Evolutionary conservation across 2,888 invertebrate species (phyloP).

Genomic region (Lithophane ornitopus): DNA sequence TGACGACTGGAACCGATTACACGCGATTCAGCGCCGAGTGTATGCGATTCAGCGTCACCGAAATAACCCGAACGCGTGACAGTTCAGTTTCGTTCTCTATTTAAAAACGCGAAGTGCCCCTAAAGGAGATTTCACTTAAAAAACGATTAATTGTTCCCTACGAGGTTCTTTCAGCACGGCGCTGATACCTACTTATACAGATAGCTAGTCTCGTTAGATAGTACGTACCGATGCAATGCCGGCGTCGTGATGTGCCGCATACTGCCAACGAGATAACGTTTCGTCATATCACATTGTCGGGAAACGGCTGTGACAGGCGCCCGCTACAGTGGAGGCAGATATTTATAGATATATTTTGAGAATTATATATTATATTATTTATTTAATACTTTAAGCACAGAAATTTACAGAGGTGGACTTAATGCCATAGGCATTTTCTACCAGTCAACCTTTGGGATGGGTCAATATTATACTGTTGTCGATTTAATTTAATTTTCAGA

Average conservation of each 20-base stretch:
- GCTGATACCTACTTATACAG: not conserved
- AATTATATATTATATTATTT: too few relatives aligned
- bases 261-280: constrained; percentile 71
- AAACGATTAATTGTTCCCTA: not conserved
- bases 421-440: too few relatives aligned
- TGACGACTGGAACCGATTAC: not conserved
- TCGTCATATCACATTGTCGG: constrained; percentile 72
- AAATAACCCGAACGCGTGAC: not conserved
- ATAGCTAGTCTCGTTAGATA: constrained; percentile 15
- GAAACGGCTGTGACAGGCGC: constrained; percentile 51
- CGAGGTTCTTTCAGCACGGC: not conserved
- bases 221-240: constrained; percentile 13
- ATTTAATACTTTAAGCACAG: too few relatives aligned
- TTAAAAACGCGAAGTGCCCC: not conserved
- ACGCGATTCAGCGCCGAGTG: not conserved
- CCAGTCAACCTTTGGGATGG: too few relatives aligned
- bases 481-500: not conserved
- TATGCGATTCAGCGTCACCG: too few relatives aligned
- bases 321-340: constrained; percentile 53
- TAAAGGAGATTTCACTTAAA: not conserved
- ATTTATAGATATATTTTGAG: not conserved
- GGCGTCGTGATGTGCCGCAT: constrained; percentile 34
- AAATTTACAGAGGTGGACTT: too few relatives aligned
- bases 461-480: too few relatives aligned
- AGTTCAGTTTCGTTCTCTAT: not conserved